Percentiles rank a stretch among this genome's conserved stretches.
Conservation (phyloP, 2,797 vertebrate species). For the Brotula barbata region DNA sequence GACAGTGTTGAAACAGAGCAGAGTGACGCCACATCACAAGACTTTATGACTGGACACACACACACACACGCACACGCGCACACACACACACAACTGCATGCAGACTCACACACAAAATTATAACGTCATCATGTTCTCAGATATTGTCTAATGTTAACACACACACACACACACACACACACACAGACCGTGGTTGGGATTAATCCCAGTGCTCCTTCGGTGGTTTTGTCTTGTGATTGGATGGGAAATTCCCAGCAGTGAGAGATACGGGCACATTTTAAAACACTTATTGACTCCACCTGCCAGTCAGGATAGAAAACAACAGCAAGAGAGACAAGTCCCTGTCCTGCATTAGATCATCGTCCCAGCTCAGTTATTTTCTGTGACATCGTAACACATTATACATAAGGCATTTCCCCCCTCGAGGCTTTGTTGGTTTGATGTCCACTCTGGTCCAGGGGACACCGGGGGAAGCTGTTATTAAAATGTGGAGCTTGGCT, state of each 20-base stretch:
- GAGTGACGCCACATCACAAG: slow-evolving; percentile 36
- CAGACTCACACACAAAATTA: not conserved
- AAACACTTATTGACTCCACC: no score
- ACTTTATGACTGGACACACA: slow-evolving; percentile 2
- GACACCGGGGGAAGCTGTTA: no score
- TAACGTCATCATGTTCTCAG: not conserved
- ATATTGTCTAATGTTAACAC: not conserved
- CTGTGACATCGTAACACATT: no score
- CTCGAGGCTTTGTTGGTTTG: no score
- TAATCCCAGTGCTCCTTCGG: not conserved
- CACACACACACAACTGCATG: slow-evolving; percentile 1
- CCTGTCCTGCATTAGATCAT: no score
- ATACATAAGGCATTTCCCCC: no score
- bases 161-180: not conserved
- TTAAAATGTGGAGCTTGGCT: no score
- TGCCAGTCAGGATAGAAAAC: no score
- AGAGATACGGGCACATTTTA: no score
- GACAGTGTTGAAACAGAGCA: slow-evolving; percentile 27
- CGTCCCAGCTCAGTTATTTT: no score
- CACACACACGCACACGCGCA: slow-evolving; percentile 9
- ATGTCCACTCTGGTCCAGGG: no score
- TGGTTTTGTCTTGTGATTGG: slow-evolving; percentile 2
- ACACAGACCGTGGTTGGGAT: not conserved
- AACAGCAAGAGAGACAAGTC: no score
- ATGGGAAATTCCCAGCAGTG: not conserved